Evolutionary conservation across 2,888 invertebrate genomes (phyloP).

Genomic region (Torymus auratus): DNA sequence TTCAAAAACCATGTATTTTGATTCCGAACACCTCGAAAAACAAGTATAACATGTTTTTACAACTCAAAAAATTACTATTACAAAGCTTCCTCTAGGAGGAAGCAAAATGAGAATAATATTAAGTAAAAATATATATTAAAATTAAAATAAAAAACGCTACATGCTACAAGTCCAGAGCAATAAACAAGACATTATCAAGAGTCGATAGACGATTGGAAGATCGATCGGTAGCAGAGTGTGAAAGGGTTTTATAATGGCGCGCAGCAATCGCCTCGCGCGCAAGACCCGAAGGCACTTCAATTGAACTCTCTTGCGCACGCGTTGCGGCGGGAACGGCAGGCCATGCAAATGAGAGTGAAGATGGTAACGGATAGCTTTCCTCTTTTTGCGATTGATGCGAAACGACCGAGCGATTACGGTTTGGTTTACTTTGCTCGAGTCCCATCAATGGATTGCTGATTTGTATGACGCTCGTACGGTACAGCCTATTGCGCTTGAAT

Average conservation of each 20-base stretch:
- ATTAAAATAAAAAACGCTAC: too few relatives aligned
- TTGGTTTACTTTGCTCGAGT: slow-evolving; percentile 34
- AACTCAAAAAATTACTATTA: too few relatives aligned
- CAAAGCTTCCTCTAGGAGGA: too few relatives aligned
- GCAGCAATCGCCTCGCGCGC: slow-evolving; percentile 9
- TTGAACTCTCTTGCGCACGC: neutral
- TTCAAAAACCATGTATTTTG: too few relatives aligned
- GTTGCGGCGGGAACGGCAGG: too few relatives aligned
- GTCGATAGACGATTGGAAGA: slow-evolving; percentile 5
- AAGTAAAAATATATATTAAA: too few relatives aligned
- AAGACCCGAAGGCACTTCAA: slow-evolving; percentile 23
- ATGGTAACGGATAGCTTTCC: slow-evolving; percentile 41
- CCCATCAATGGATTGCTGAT: slow-evolving; percentile 42
- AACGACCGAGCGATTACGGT: slow-evolving; percentile 40
- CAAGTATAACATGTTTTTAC: too few relatives aligned
- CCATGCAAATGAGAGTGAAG: slow-evolving; percentile 48
- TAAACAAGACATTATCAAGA: neutral
- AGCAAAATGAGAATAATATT: too few relatives aligned
- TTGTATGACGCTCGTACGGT: slow-evolving; percentile 36
- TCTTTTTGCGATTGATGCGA: slow-evolving; percentile 34
- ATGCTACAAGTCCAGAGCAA: neutral
- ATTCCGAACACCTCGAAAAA: too few relatives aligned
- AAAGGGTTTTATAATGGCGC: slow-evolving; percentile 13
- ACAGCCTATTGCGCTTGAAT: slow-evolving; percentile 30
- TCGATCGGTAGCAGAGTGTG: slow-evolving; percentile 5